Percentiles rank a stretch among this genome's conserved stretches.
Evolutionary conservation across 1,140 invertebrate genomes (phyloP).

Genomic region (Octopus bimaculoides): DNA sequence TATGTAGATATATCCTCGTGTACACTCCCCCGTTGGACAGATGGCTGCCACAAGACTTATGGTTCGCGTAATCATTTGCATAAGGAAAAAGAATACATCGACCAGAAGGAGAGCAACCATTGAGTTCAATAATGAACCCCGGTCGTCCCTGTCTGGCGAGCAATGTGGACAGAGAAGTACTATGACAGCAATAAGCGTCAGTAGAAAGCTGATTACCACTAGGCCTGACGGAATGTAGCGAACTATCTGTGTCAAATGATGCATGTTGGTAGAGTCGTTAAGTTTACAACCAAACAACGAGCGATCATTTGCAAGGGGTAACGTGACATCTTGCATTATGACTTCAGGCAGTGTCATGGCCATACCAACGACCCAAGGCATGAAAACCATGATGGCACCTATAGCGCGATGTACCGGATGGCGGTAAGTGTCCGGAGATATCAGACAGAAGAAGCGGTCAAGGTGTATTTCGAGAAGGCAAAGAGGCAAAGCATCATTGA

Average conservation of each 20-base stretch:
- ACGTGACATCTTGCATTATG: neutral
- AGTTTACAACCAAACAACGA: slow-evolving; percentile 8
- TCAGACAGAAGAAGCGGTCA: slow-evolving; percentile 8
- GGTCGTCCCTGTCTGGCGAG: slow-evolving; percentile 7
- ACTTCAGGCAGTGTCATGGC: slow-evolving; percentile 12
- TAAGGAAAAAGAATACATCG: slow-evolving; percentile 10
- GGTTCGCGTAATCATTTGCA: slow-evolving; percentile 13
- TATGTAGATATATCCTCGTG: neutral
- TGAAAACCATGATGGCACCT: neutral
- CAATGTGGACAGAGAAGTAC: neutral
- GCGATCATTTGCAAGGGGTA: neutral
- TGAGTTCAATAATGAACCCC: slow-evolving; percentile 2
- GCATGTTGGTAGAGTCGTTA: neutral
- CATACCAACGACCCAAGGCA: slow-evolving; percentile 10
- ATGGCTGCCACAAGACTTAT: slow-evolving; percentile 6
- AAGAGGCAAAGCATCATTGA: slow-evolving; percentile 1
- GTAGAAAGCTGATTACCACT: neutral
- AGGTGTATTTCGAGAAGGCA: slow-evolving; percentile 8
- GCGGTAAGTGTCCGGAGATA: neutral
- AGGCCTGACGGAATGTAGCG: slow-evolving; percentile 1
- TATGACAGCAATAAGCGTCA: neutral
- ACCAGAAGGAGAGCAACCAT: slow-evolving; percentile 9
- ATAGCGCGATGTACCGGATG: slow-evolving; percentile 7
- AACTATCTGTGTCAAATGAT: slow-evolving; percentile 3
- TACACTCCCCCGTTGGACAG: neutral